Evolutionary conservation across 1,140 invertebrate genomes (phyloP), one percentile per base, ranked within the genome.

Genomic region (Glossosoma conforme): DNA sequence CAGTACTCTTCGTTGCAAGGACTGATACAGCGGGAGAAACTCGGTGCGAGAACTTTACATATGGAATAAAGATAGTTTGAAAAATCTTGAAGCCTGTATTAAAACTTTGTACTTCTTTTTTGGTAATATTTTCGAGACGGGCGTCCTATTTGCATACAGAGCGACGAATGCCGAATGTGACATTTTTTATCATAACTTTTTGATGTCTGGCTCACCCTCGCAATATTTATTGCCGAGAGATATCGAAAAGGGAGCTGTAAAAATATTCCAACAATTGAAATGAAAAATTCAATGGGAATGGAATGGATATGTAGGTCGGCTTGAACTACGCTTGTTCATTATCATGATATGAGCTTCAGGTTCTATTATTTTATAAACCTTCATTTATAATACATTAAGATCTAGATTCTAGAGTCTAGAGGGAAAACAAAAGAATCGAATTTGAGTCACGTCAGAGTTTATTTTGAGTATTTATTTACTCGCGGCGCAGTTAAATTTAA

Each of bases 51-150:
- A 53, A 53, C 37, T 46, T 53, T 19, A 13, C 41, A 36, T 45
- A 40, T 30, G 30, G 38, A 41, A 46, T 53, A 41, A 46, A 33
- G 44, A 53, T 46, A 47, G 51, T 46, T 47, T 11, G 51, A 24
- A 20, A 35, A 40, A 53, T 30, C 36, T 35, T 38, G 30, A 46
- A 41, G 44, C 44, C 51, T 53, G 37, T 53, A 53, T 53, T 53
- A 53, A 53, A 53, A 53, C 51, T 53, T 53, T 41, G 43, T 41
- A 46, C 43, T 46, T 43, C 37, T 53, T 53, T 53, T 53, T 46
- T 11, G 28, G 22, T 53, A 46, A 46, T 53, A 41, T 40, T 25
- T 18, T 3, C 11, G 3, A 33, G 32, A 33, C 15, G n/a, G 20
- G 30, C 18, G 43, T 19, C 20, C 17, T 32, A 46, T 46, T 46